These are phyloP conservation scores for Lethrus apterus DNA, from an alignment of 1,140 invertebrate genomes.

Conservation along the genomic window DNA sequence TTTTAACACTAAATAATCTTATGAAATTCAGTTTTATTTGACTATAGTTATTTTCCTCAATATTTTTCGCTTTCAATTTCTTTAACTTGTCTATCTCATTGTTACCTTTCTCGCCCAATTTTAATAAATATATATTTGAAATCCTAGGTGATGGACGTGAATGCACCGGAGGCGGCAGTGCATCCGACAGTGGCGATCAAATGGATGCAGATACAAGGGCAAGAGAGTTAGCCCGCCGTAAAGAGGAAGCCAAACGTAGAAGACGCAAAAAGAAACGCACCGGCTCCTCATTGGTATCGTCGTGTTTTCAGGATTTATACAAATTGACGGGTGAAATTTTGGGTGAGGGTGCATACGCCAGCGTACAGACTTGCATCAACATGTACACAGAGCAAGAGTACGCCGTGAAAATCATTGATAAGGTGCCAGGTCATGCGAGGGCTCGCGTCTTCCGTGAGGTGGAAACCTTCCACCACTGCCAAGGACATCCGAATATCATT, in stretches of 20 bases:
- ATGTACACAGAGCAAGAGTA: conserved; percentile 87
- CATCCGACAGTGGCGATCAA: conserved; percentile 39
- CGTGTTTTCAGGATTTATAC: conserved; percentile 91
- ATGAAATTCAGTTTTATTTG: too few relatives aligned
- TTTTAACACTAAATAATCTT: too few relatives aligned
- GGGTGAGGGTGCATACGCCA: conserved; percentile 93
- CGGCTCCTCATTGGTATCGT: conserved; percentile 75
- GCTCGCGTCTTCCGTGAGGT: conserved; percentile 95
- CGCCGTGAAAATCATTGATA: conserved; percentile 97
- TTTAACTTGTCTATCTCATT: too few relatives aligned
- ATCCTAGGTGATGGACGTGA: not conserved
- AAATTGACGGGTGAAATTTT: conserved; percentile 90
- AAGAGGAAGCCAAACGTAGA: conserved; percentile 79
- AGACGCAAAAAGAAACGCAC: conserved; percentile 82
- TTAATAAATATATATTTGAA: too few relatives aligned
- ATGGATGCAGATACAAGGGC: conserved; percentile 44
- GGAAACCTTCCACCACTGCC: conserved; percentile 96
- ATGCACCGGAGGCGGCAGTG: conserved; percentile 30
- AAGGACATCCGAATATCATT: conserved; percentile 93
- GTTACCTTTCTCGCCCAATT: too few relatives aligned
- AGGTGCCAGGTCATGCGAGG: conserved; percentile 85
- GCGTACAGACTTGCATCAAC: conserved; percentile 88
- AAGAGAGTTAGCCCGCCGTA: conserved; percentile 59
- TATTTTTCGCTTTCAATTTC: too few relatives aligned
- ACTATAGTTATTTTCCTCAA: too few relatives aligned